phyloP scores from a whole-genome alignment of 2,797 vertebrate genomes.

The Taeniopygia guttata region DNA sequence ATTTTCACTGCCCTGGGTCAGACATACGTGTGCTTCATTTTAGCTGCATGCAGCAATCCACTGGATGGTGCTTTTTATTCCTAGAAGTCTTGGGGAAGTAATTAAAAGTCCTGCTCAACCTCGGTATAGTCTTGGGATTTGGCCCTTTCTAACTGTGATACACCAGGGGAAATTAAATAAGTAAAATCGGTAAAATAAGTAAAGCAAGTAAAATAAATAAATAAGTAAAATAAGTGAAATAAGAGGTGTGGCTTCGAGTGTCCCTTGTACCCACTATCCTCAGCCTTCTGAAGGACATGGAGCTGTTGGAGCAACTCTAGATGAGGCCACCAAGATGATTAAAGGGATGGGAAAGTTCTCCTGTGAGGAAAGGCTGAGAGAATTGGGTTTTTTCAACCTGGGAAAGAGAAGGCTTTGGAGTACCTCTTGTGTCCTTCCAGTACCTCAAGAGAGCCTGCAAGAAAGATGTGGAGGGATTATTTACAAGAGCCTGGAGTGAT shows the following conservation, averaged over 20 bases:
- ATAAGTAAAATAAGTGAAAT: neutral
- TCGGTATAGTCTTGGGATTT: neutral
- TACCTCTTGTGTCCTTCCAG: neutral
- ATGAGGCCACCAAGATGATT: neutral
- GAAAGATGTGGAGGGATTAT: neutral
- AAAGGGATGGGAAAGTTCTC: neutral
- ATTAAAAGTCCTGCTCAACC: neutral
- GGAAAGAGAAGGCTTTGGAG: neutral
- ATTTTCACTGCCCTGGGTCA: neutral
- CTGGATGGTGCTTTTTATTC: neutral
- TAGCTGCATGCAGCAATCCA: accelerated
- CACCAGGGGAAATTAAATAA: neutral
- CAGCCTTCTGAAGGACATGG: neutral
- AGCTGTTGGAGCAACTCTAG: neutral
- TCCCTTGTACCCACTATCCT: neutral
- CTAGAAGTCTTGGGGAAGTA: neutral
- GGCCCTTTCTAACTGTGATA: neutral
- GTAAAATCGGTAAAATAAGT: neutral
- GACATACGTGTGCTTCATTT: neutral
- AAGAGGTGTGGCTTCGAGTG: neutral
- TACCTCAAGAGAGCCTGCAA: neutral
- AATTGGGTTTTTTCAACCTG: neutral
- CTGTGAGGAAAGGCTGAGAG: neutral
- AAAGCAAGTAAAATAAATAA: neutral
- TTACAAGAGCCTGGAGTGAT: neutral